These are phyloP conservation scores for Mesembrinibis cayennensis DNA, from an alignment of 2,113 vertebrate species.

Conservation along the genomic window DNA sequence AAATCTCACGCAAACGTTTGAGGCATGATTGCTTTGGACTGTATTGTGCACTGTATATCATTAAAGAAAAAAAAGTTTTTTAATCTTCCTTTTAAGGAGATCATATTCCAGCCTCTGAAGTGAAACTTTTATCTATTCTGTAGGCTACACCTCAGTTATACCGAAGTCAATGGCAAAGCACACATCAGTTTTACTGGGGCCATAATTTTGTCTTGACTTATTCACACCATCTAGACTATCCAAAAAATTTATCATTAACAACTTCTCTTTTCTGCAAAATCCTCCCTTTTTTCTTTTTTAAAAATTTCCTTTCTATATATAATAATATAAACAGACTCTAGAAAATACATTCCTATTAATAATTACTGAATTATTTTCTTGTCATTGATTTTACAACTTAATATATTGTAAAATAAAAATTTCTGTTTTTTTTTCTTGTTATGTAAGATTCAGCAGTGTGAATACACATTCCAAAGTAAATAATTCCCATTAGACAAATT, in stretches of 20 bases:
- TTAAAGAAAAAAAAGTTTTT: not conserved
- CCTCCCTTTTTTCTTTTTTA: not conserved
- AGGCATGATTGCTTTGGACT: not conserved
- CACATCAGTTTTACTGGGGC: not conserved
- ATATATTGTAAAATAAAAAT: not conserved
- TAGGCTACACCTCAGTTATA: not conserved
- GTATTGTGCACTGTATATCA: not conserved
- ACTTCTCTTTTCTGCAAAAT: not conserved
- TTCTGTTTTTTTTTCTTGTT: not conserved
- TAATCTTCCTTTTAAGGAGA: not conserved
- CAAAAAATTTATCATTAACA: not conserved
- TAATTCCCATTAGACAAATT: not conserved
- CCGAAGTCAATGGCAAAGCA: not conserved
- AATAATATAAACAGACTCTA: not conserved
- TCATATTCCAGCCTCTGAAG: not conserved
- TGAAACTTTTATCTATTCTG: not conserved
- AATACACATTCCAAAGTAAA: not conserved
- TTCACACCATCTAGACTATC: not conserved
- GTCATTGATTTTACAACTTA: not conserved
- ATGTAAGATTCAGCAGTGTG: not conserved
- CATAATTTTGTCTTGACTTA: not conserved
- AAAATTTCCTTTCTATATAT: not conserved
- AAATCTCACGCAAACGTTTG: not conserved
- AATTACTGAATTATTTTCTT: not conserved
- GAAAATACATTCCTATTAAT: not conserved